Evolutionary conservation across 2,888 invertebrate species (phyloP).

Genomic region (Troides aeacus): DNA sequence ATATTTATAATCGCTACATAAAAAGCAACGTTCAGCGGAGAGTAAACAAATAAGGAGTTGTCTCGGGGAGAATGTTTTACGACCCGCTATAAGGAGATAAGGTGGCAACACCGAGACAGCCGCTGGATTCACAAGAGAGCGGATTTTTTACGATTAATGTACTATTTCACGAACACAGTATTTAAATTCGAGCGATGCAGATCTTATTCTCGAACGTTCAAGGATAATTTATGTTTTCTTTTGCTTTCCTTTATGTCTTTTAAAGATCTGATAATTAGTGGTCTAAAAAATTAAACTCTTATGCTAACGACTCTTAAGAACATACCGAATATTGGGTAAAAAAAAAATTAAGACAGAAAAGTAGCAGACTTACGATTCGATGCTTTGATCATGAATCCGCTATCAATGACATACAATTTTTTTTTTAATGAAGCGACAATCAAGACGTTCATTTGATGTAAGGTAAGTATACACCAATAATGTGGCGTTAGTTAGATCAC

Average conservation of each 20-base stretch:
- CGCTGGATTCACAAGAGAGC: slow-evolving; percentile 16
- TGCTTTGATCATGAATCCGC: too few relatives aligned
- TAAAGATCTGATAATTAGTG: neutral
- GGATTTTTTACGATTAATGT: slow-evolving; percentile 21
- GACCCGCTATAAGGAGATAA: slow-evolving; percentile 16
- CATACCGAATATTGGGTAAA: too few relatives aligned
- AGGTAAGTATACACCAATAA: too few relatives aligned
- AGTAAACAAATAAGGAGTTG: slow-evolving; percentile 26
- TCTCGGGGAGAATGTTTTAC: slow-evolving; percentile 25
- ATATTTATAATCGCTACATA: slow-evolving; percentile 14
- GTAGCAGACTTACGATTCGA: too few relatives aligned
- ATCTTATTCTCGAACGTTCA: neutral
- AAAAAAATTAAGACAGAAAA: too few relatives aligned
- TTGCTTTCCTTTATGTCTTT: neutral
- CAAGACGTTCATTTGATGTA: too few relatives aligned
- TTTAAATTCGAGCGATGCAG: neutral
- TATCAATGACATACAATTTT: too few relatives aligned
- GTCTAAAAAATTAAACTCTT: neutral
- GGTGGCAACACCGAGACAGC: slow-evolving; percentile 11
- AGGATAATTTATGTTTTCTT: neutral
- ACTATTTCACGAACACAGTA: neutral
- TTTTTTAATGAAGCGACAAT: too few relatives aligned
- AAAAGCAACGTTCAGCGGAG: slow-evolving; percentile 6
- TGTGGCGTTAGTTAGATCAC: too few relatives aligned
- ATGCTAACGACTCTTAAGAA: too few relatives aligned